Percentiles rank a stretch among this genome's conserved stretches.
These are phyloP conservation scores for Meteorus sp. DNA, from an alignment of 1,140 invertebrate genomes.

Conservation along the genomic window DNA sequence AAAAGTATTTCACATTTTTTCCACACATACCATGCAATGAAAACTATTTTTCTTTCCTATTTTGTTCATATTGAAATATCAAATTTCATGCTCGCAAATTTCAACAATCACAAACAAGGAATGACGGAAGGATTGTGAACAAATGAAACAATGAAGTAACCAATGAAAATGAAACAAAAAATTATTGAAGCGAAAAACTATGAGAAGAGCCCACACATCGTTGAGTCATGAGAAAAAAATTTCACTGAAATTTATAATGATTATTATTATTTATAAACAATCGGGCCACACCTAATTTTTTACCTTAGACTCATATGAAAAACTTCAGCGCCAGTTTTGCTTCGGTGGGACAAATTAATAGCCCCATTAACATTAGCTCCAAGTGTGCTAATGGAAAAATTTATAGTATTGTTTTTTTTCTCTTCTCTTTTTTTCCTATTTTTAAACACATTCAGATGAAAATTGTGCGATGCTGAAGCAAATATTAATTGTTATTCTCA, in stretches of 20 bases:
- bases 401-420: constrained; percentile 12
- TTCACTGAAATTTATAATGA: too few species aligned
- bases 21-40: constrained; percentile 22
- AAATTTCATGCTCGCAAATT: too few species aligned
- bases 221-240: too few species aligned
- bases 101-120: constrained; percentile 2
- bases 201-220: too few species aligned
- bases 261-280: background rate
- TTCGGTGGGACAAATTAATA: constrained; percentile 48
- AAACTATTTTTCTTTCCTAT: constrained; percentile 11
- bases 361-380: constrained; percentile 38
- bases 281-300: constrained; percentile 37
- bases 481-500: background rate
- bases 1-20: too few species aligned
- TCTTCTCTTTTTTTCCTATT: constrained; percentile 5
- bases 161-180: too few species aligned
- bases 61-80: background rate
- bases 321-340: constrained; percentile 58
- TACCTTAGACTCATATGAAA: constrained; percentile 60
- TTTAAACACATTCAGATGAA: background rate
- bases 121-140: too few species aligned
- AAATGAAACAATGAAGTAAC: too few species aligned
- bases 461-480: background rate
- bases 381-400: constrained; percentile 48
- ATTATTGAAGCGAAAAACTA: too few species aligned